phyloP scores from a whole-genome alignment of 92 coral and sea anemone species.

The Desmophyllum pertusum region DNA sequence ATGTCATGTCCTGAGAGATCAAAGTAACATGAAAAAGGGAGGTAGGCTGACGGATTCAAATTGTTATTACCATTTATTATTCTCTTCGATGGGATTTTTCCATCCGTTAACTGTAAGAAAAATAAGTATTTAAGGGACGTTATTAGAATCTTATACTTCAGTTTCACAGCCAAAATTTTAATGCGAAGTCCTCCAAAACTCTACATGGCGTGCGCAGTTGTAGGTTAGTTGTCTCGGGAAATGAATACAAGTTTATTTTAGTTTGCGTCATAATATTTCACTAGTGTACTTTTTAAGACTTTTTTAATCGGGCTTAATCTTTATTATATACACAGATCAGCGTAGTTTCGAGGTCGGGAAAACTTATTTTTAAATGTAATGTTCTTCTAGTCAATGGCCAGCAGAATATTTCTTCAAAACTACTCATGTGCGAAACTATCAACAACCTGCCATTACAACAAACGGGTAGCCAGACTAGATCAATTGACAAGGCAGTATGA shows the following conservation, averaged over 20 bases:
- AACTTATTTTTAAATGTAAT: not conserved
- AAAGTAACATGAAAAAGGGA: not conserved
- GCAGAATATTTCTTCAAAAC: slow-evolving; percentile 7
- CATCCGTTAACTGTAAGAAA: not conserved
- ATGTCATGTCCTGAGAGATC: too few relatives aligned
- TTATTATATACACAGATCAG: not conserved
- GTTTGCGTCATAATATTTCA: not conserved
- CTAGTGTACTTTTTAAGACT: not conserved
- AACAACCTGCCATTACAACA: slow-evolving; percentile 37
- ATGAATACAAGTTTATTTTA: not conserved
- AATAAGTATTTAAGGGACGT: not conserved
- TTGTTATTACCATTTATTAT: not conserved
- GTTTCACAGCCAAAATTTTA: not conserved
- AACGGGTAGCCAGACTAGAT: slow-evolving; percentile 29
- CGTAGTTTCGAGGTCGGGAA: not conserved
- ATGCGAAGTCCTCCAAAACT: not conserved
- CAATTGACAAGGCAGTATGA: not conserved
- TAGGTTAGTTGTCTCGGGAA: not conserved
- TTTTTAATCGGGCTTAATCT: not conserved
- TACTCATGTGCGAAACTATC: slow-evolving; percentile 23
- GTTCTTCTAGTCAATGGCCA: not conserved
- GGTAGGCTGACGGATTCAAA: not conserved
- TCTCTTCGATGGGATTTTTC: not conserved
- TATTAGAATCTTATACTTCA: not conserved
- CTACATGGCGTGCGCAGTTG: not conserved